Base-by-base conservation (phyloP, 2,797 vertebrate species). In the Acrocephalus scirpaceus region DNA sequence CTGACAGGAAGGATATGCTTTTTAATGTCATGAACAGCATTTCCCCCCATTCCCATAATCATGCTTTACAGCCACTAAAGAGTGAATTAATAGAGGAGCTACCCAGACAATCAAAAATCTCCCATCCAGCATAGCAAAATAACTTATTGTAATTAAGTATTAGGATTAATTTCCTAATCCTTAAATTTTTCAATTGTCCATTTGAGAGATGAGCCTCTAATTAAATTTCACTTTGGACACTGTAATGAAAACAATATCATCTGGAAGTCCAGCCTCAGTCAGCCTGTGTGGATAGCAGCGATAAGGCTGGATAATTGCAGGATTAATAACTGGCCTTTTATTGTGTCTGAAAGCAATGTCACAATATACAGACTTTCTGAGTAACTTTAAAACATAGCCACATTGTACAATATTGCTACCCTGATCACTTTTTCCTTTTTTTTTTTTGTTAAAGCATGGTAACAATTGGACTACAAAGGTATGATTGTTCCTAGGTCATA, bases 1-100 rank as follows among this genome's bases (percentile, higher is more conserved):
- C 91, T 97, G 95, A 97, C 95, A 97, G 97, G 96, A 98, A 98
- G 97, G 96, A 98, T 98, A 98, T 95, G 93, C 90, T 96, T 97
- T 98, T 97, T 82, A 92, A 92, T 70, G 71, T 92, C 58, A 62
- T 21, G 84, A 93, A 25, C 70, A 85, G 34, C 54, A 70, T 74
- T 90, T 79, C 50, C 48, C 44, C 38, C 71, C 51, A 42, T 26
- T 6, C 32, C 56, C 14, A 2, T 94, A 90, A 89, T 79, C 89
- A 30, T 62, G 51, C 83, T 95, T 89, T 95, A 47, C n/a, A 65
- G 34, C 56, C 92, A 87, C 25, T 80, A 69, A 93, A 95, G 80
- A 85, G 16, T 62, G 40, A 96, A 80, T 13, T 85, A 54, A 73
- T 44, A 83, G 77, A 86, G 95, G 47, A 51, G 34, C 75, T 94